phyloP scores from a whole-genome alignment of 2,113 vertebrate genomes.

The Microtus oregoni region DNA sequence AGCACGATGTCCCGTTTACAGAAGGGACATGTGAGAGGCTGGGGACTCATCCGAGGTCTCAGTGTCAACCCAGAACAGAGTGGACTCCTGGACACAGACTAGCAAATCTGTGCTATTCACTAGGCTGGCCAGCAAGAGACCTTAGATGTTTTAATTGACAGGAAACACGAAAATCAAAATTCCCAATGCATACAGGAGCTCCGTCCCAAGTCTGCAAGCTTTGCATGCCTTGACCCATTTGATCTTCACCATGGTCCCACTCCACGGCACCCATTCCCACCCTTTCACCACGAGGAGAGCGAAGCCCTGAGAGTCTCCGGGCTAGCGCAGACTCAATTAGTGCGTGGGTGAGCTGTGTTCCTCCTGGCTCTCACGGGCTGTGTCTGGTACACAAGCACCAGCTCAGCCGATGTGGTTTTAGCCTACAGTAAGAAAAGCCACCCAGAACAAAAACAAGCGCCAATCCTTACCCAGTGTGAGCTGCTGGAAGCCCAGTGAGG shows the following conservation, averaged over 20 bases:
- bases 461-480: background rate
- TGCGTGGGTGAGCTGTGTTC: background rate
- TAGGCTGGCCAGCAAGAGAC: background rate
- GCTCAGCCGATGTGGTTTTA: background rate
- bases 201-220: background rate
- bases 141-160: background rate
- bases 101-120: background rate
- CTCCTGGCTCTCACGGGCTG: fast-evolving
- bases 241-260: background rate
- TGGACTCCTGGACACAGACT: conserved; percentile 1
- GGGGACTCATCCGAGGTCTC: background rate
- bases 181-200: background rate
- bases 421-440: background rate
- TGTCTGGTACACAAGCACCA: background rate
- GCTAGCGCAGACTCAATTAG: background rate
- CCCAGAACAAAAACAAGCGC: background rate
- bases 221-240: background rate
- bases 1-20: background rate
- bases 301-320: background rate
- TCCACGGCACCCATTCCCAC: background rate
- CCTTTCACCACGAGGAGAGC: background rate
- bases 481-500: background rate
- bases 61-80: background rate
- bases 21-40: background rate
- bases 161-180: background rate